These are phyloP conservation scores for Tipula helvola DNA, from an alignment of 2,888 invertebrate genomes.

Conservation along the genomic window DNA sequence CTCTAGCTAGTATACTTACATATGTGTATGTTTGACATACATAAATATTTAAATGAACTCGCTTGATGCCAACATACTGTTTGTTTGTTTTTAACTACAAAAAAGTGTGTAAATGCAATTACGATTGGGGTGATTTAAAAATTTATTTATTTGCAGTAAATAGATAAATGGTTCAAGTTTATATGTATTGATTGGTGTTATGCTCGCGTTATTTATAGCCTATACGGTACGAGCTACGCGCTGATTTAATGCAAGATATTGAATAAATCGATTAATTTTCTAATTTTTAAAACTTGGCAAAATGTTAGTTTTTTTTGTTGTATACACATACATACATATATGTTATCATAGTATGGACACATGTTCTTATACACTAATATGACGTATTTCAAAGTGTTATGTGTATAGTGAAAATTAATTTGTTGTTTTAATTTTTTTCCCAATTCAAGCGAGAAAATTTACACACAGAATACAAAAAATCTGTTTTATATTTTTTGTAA, in stretches of 20 bases:
- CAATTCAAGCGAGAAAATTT: background rate
- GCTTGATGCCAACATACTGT: background rate
- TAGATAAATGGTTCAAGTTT: background rate
- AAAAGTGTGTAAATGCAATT: background rate
- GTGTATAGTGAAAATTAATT: background rate
- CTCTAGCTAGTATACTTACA: background rate
- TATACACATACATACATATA: background rate
- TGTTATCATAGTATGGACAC: background rate
- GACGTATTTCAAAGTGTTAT: background rate
- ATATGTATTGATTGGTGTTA: background rate
- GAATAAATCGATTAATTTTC: background rate
- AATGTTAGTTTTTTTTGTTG: background rate
- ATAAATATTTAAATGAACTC: background rate
- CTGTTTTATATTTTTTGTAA: background rate
- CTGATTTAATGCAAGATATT: background rate
- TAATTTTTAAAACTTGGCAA: background rate
- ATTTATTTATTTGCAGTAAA: background rate
- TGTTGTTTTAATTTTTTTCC: background rate
- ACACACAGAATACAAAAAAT: background rate
- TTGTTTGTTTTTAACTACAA: background rate
- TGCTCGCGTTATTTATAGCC: background rate
- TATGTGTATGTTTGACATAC: background rate
- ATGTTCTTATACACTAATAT: background rate
- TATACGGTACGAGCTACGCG: background rate
- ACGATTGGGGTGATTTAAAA: background rate